A percentile compares a stretch with the other conserved stretches of the same genome.
Conservation (phyloP, 2,113 vertebrate species). For the Nyctibius bracteatus region DNA sequence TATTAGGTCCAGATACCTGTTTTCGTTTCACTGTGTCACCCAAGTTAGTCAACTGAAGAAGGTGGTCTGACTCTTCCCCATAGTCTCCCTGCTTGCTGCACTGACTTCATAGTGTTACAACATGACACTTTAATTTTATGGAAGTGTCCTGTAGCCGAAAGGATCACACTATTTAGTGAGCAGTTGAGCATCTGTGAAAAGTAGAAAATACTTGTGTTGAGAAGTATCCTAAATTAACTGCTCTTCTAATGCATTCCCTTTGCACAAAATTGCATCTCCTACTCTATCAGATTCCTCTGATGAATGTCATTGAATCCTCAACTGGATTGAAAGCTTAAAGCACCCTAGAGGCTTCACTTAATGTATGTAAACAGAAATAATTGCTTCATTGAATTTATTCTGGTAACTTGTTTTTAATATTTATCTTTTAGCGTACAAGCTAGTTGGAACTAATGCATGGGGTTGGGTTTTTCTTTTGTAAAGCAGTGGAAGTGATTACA, state of each 20-base stretch:
- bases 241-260: background rate
- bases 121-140: background rate
- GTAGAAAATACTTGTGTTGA: background rate
- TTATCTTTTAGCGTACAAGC: background rate
- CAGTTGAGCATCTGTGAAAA: background rate
- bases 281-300: background rate
- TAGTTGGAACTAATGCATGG: background rate
- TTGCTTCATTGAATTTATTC: background rate
- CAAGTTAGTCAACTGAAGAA: background rate
- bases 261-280: background rate
- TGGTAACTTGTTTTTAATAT: background rate
- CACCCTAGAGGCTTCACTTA: background rate
- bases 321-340: background rate
- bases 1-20: rapidly evolving
- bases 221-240: background rate
- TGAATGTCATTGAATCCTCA: background rate
- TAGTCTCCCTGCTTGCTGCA: background rate
- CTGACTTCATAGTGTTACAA: background rate
- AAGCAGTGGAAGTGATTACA: background rate
- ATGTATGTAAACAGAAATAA: background rate
- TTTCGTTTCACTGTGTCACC: background rate
- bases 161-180: background rate
- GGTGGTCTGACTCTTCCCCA: background rate
- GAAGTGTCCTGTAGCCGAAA: background rate
- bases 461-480: background rate